These are phyloP conservation scores for Crocidura indochinensis DNA, from an alignment of 2,797 vertebrate genomes.

Conservation along the genomic window DNA sequence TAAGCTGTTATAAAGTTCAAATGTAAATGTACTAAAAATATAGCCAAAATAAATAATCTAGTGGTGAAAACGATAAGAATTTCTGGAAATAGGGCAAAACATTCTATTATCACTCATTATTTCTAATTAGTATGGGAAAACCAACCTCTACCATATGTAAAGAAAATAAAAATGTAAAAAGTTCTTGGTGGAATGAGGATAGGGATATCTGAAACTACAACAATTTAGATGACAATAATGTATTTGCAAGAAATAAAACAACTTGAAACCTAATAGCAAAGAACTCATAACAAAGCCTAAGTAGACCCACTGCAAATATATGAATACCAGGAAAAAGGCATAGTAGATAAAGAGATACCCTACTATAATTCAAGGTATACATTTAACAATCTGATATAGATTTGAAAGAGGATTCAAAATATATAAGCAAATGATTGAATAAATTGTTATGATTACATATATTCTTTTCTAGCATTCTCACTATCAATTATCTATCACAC, in stretches of 20 bases:
- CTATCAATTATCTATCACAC: constrained; percentile 16
- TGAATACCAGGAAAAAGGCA: neutral
- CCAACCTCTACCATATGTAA: neutral
- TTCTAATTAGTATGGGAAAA: neutral
- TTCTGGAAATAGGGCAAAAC: constrained; percentile 26
- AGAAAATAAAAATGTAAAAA: constrained; percentile 44
- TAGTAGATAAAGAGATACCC: neutral
- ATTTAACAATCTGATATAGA: constrained; percentile 42
- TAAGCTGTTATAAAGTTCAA: neutral
- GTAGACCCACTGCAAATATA: constrained; percentile 17
- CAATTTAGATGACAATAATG: neutral
- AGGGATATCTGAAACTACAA: neutral
- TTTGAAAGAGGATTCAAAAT: neutral
- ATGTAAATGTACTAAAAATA: too few species aligned
- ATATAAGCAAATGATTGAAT: neutral
- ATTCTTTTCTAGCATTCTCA: constrained; percentile 9
- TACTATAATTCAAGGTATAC: constrained; percentile 13
- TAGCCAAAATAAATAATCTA: too few species aligned
- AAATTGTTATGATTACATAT: neutral
- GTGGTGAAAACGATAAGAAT: neutral
- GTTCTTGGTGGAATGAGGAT: neutral
- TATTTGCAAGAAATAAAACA: constrained; percentile 25
- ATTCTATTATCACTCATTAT: neutral
- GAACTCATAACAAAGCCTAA: constrained; percentile 2
- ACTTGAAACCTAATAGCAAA: neutral